Base-by-base conservation (phyloP, 2,113 vertebrate genomes). In the Chrysochloris asiatica region DNA sequence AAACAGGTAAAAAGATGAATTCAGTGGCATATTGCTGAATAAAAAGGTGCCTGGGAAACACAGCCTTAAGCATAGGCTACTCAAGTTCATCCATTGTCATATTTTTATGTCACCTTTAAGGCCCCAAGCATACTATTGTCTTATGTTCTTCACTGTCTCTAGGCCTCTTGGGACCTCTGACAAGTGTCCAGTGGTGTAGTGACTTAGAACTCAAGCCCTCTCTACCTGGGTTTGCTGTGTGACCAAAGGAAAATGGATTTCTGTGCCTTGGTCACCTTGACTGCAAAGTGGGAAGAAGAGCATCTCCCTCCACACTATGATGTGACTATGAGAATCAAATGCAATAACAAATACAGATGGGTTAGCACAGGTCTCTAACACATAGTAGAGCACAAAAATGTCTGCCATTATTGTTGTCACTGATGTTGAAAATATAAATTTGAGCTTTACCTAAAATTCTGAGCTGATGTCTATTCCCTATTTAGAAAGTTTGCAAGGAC, bases 371-470 rank as follows among this genome's bases (percentile, higher is more conserved):
- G n/a, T n/a, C n/a, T n/a, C n/a, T n/a, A n/a, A n/a, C n/a, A n/a
- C n/a, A 82, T 13, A 81, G 4, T 80, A 80, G 54, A 80, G 45
- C 13, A 76, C 28, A 94, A 10, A 89, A 69, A 73, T 19, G 3
- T 52, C 77, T 50, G 24, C 11, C 63, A 77, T 61, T 83, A n/a
- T n/a, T n/a, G n/a, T n/a, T n/a, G n/a, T n/a, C n/a, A n/a, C n/a
- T n/a, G n/a, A n/a, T n/a, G n/a, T 82, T 92, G 26, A 63, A 47
- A 63, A 61, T 82, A 63, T 63, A 54, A 86, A 72, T 52, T 77
- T 86, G 61, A 86, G 38, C 22, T 92, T 82, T 48, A 86, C 71
- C 21, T 63, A 86, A 89, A 71, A 78, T 63, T 86, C 52, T 72
- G 2, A 59, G 16, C 86, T 56, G 2, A 43, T 47, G 6, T 65